Evolutionary conservation across 2,797 vertebrate species (phyloP), one percentile per base, ranked within the genome.

Genomic region (Myotis vivesi): DNA sequence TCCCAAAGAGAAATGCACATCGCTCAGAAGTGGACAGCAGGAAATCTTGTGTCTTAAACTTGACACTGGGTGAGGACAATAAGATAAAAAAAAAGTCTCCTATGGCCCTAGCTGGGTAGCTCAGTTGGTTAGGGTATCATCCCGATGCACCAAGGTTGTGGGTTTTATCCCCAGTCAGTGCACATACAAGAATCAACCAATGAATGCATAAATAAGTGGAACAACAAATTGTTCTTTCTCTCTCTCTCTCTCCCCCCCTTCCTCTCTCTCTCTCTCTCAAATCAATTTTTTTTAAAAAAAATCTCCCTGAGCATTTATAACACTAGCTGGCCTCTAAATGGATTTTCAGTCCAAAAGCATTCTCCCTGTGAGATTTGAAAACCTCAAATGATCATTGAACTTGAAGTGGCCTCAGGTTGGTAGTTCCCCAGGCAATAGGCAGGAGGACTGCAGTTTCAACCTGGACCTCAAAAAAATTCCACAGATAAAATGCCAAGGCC

Each of bases 41-140:
- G 44, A 79, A 95, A 51, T 53, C 51, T 84, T 7, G 16, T 88
- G 4, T 91, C 90, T 94, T 93, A 77, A 91, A 80, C 80, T 84
- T 91, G 33, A 80, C 57, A 6, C 16, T 72, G 36, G 41, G 17
- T 53, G 66, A 89, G 55, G 55, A 94, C 9, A 93, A 44, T n/a
- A 73, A 73, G 20, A 83, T 57, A 12, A 73, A 94, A 92, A 92
- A 79, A 95, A 94, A 92, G 33, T 13, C 23, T 64, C 66, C 57
- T 62, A 30, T 28, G 57, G 57, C 12, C 25, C 12, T 28, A 25
- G 57, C 57, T 15, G 12, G 57, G 9, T 28, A 62, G 57, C 57
- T 62, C 57, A 28, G 6, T 15, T 62, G 57, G 57, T 62, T 62
- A 4, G 25, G 28, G 11, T 30, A 12, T 12, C 57, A 62, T 28